Evolutionary conservation across 2,888 invertebrate species (phyloP), one percentile per base, ranked within the genome.

Genomic region (Machimus atricapillus): DNA sequence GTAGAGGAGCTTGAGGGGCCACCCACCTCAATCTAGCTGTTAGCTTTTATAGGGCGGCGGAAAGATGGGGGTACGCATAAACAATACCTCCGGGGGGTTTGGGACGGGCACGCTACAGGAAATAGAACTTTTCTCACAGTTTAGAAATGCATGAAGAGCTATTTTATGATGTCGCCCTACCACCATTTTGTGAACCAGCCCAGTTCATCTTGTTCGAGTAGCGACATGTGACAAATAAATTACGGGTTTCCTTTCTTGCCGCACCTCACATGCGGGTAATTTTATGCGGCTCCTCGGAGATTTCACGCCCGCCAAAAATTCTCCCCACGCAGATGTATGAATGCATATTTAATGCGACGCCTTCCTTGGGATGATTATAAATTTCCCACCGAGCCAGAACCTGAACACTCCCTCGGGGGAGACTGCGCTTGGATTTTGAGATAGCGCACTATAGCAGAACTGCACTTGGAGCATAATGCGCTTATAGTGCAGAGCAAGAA

Each of bases 211-310:
- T 40, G 78, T 78, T 66, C 40, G 40, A 40, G 78, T 43, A 78
- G 27, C n/a, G 78, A 37, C 78, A 78, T 40, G 37, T 78, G 40
- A 78, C 78, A 43, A 78, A 78, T 78, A 78, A 78, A 78, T 78
- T 78, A 43, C 23, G 78, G 14, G 37, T 46, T 78, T 78, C 3
- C 78, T 78, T 43, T 78, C 78, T 14, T 40, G 19, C 8, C 9
- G 34, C n/a, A n/a, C 34, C 76, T 31, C 76, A 9, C 23, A 16
- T 40, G 78, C 19, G 8, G 19, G 9, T 78, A 78, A 78, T 43
- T 23, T 40, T 43, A 43, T 78, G 78, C 23, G 23, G 43, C 23
- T 8, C 8, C 78, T 43, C 2, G 14, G 40, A 43, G 43, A 78
- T 78, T 77, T 23, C 23, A 40, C n/a, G 9, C 37, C 76, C 34